Evolutionary conservation across 1,140 invertebrate genomes (phyloP).

Genomic region (Drosophila rufa): DNA sequence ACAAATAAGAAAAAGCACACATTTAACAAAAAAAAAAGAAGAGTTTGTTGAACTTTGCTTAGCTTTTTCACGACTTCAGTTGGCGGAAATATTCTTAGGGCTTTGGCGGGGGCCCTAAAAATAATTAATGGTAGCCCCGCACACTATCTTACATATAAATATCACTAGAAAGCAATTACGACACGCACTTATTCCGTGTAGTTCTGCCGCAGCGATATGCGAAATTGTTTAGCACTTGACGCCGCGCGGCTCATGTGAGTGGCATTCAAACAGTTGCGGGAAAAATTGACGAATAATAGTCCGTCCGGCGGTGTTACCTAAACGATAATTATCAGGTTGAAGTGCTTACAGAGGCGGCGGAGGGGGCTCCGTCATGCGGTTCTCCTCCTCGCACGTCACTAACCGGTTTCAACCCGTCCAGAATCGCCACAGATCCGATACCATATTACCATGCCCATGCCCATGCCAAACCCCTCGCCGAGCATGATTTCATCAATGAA

Average conservation of each 20-base stretch:
- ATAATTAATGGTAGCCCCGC: slow-evolving; percentile 14
- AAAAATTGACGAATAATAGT: slow-evolving; percentile 62
- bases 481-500: slow-evolving; percentile 58
- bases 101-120: slow-evolving; percentile 8
- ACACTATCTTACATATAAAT: neutral
- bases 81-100: slow-evolving; percentile 2
- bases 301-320: slow-evolving; percentile 16
- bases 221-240: slow-evolving; percentile 59
- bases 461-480: slow-evolving; percentile 1
- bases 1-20: neutral
- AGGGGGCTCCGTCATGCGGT: slow-evolving; percentile 46
- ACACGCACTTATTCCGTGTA: slow-evolving; percentile 45
- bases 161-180: slow-evolving; percentile 26
- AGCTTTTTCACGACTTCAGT: slow-evolving; percentile 8
- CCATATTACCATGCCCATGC: slow-evolving; percentile 8
- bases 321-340: slow-evolving; percentile 35
- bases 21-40: neutral
- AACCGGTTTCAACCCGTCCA: slow-evolving; percentile 33
- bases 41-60: slow-evolving; percentile 35
- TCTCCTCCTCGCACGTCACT: slow-evolving; percentile 35
- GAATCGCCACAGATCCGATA: slow-evolving; percentile 21
- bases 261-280: slow-evolving; percentile 44
- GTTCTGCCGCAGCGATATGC: slow-evolving; percentile 36
- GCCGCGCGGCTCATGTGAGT: slow-evolving; percentile 62
- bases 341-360: slow-evolving; percentile 2